Conservation (phyloP, 2,797 vertebrate genomes). For the Poliocrania exsul region DNA sequence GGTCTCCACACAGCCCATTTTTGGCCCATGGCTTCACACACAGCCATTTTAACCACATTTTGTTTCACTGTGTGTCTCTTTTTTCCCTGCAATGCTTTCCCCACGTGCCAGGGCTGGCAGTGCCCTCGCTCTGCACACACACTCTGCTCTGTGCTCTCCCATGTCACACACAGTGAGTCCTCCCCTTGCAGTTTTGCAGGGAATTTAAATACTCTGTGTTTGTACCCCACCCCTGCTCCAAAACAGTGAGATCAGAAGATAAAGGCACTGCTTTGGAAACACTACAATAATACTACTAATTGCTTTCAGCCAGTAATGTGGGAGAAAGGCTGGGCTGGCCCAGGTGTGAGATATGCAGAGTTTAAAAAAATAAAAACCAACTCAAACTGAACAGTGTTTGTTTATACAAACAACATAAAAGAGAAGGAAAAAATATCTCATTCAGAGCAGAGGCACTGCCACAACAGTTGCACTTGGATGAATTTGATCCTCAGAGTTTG, state of each 20-base stretch:
- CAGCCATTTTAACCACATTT: rapidly evolving
- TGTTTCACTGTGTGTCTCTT: background rate
- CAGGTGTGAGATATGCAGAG: background rate
- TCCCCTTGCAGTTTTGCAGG: background rate
- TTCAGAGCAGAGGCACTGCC: background rate
- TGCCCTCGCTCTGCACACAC: rapidly evolving
- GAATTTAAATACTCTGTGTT: background rate
- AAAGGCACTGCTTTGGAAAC: background rate
- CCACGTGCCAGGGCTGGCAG: background rate
- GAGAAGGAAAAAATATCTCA: background rate
- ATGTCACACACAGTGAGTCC: background rate
- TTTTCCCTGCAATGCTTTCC: background rate
- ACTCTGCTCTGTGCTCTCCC: background rate
- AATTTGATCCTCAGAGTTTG: background rate
- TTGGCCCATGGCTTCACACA: background rate
- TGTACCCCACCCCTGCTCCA: background rate
- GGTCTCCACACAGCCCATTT: background rate
- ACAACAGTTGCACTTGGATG: background rate
- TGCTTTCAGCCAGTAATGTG: background rate
- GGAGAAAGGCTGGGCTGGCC: background rate
- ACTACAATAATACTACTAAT: background rate
- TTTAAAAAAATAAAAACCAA: background rate
- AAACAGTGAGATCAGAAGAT: background rate
- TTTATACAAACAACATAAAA: constrained; percentile 47
- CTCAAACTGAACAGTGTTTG: background rate